Conservation (phyloP, 2,888 invertebrate genomes). For the Horisme vitalbata region DNA sequence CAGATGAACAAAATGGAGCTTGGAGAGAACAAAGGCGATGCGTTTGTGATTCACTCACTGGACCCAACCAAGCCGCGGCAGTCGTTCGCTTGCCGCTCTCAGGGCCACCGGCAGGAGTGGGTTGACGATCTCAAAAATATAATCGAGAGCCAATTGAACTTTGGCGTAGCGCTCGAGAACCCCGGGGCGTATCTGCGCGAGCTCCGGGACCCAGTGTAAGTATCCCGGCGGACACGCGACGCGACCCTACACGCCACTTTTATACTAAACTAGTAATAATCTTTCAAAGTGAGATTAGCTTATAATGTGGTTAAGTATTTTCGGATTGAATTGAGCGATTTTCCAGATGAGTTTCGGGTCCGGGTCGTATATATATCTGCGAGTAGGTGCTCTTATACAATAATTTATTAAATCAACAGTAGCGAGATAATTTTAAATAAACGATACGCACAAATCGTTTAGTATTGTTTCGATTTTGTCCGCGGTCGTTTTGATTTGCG, state of each 20-base stretch:
- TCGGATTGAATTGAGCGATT: not conserved
- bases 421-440: conserved; percentile 20
- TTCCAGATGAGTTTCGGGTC: conserved; percentile 4
- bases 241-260: not conserved
- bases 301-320: conserved; percentile 9
- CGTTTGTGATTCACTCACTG: conserved; percentile 85
- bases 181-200: conserved; percentile 86
- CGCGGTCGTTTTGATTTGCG: conserved; percentile 3
- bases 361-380: conserved; percentile 4
- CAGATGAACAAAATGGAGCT: conserved; percentile 98
- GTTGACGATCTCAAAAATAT: conserved; percentile 91
- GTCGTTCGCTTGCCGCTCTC: conserved; percentile 90
- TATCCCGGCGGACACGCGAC: conserved; percentile 33
- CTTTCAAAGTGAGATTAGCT: conserved; percentile 22
- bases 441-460: conserved; percentile 27
- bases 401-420: conserved; percentile 12
- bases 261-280: conserved; percentile 4
- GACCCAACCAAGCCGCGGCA: conserved; percentile 90
- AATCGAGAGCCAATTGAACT: conserved; percentile 95
- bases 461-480: conserved; percentile 5
- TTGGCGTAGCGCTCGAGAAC: conserved; percentile 97
- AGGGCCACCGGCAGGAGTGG: conserved; percentile 92
- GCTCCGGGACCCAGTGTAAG: conserved; percentile 65
- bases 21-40: conserved; percentile 72
- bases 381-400: conserved; percentile 19